A percentile compares a stretch with the other conserved stretches of the same genome.
phyloP scores from a whole-genome alignment of 2,888 invertebrate species.

The Pristionchus arcanus region DNA sequence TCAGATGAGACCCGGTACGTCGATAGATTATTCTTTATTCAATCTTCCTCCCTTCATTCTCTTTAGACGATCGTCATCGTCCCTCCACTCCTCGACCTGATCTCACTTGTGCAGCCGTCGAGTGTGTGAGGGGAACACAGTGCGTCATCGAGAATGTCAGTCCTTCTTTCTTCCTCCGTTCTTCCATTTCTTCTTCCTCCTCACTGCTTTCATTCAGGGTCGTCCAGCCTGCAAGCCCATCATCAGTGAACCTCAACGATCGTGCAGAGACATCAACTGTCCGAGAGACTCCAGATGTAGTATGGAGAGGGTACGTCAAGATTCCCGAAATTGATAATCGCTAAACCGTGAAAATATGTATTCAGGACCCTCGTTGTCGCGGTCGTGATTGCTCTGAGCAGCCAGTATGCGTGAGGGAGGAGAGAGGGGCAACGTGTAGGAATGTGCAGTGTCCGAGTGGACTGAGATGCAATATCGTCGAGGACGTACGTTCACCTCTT shows the following conservation, averaged over 20 bases:
- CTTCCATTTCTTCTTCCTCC: too few species aligned
- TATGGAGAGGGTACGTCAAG: not conserved
- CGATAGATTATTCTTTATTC: not conserved
- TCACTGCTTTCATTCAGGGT: not conserved
- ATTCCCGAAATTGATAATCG: not conserved
- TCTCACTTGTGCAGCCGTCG: slow-evolving; percentile 4
- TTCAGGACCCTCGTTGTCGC: slow-evolving; percentile 2
- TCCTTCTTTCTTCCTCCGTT: not conserved
- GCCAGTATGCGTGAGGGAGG: slow-evolving; percentile 12
- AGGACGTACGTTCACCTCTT: not conserved
- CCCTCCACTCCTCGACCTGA: not conserved
- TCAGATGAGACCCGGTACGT: slow-evolving; percentile 1
- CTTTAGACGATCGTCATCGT: not conserved
- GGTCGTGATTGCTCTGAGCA: slow-evolving; percentile 23
- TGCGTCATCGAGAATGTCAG: slow-evolving; percentile 17
- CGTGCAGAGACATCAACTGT: slow-evolving; percentile 28
- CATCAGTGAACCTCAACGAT: not conserved
- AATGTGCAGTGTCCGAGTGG: slow-evolving; percentile 7
- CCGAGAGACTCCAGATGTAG: not conserved
- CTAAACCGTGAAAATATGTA: not conserved
- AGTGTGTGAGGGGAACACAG: not conserved
- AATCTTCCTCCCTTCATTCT: not conserved
- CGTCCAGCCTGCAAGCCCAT: not conserved
- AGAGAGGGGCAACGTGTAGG: not conserved
- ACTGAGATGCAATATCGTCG: not conserved